Base-by-base conservation (phyloP, 2,113 vertebrate species). In the Otus sunia region DNA sequence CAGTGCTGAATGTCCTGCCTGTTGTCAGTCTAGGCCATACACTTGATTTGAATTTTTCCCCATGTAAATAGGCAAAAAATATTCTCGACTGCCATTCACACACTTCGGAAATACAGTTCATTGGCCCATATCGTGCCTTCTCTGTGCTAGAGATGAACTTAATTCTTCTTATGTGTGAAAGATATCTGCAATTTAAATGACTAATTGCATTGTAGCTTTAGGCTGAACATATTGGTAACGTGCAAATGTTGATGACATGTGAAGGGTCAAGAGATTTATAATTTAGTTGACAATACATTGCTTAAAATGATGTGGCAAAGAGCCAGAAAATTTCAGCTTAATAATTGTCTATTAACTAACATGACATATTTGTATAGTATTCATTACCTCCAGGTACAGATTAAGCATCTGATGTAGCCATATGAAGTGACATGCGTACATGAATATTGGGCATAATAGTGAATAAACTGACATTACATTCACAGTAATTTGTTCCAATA, bases 321-420 rank as follows among this genome's bases (percentile, higher is more conserved):
- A 97, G 95, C 96, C 97, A 97, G 95, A 85, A 97, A 96, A 96
- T 95, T 97, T 97, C 96, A 97, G 93, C 90, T 97, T 96, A 97
- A 97, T 97, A 97, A 98, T 96, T 96, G 96, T 97, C 97, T 96
- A 78, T 97, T 98, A 97, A 97, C 94, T 96, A 98, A 97, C 92
- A 90, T 97, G 97, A 97, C 96, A 96, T 94, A 97, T 92, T 97
- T 97, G 91, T 97, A 87, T 93, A 92, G 94, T 96, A 88, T 86
- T 97, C 90, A 84, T 97, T 96, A 96, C 97, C 97, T 97, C 97
- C 95, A 98, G 97, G 97, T 97, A 97, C 90, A 97, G 96, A 96
- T 97, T 96, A 98, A 96, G 96, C 91, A 96, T 97, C 91, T 95
- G 95, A 97, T 97, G 92, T 94, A 97, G 93, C 96, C 94, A 96